Base-by-base conservation (phyloP, 2,113 vertebrate genomes). In the Catharus minimus region DNA sequence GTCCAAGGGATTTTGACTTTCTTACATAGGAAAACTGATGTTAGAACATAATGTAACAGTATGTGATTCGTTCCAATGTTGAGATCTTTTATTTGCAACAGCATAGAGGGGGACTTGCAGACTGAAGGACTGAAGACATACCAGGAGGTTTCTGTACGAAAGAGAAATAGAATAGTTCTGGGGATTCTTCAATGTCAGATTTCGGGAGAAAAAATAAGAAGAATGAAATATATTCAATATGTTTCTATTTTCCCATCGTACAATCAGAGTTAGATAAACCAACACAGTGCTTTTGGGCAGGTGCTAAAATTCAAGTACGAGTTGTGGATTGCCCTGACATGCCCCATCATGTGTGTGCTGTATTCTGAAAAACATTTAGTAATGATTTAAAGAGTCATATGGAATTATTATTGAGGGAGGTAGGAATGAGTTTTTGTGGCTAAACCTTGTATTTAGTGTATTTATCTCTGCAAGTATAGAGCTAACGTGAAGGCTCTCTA, bases 141-240 rank as follows among this genome's bases (percentile, higher is more conserved):
- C 18, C 39, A 21, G 61, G 60, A 83, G 13, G 18, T 62, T 74
- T 53, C 39, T 82, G 61, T 60, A 64, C 58, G 76, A 62, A 89
- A 55, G 47, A 80, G 20, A 39, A 82, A 33, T 5, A 36, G 39
- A 79, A 22, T 18, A 68, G 44, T 22, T 32, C 66, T 69, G 49
- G n/a, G 24, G 14, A 28, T 65, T 92, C 36, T 65, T 80, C 46
- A 36, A 2, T 82, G 36, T 71, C 74, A 67, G 61, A 46, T 33
- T 75, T 80, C 0, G 0, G 5, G 38, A 13, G 24, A 2, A 18
- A 17, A 66, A 18, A 5, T 32, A 46, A 36, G 33, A 33, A 83
- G 3, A 50, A 43, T 24, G 50, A 85, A 50, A 67, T 38, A 22
- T n/a, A n/a, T 44, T 27, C 2, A 1, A 0, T 46, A 13, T 19